Evolutionary conservation across 1,140 invertebrate genomes (phyloP).

Genomic region (Marisa cornuarietis): DNA sequence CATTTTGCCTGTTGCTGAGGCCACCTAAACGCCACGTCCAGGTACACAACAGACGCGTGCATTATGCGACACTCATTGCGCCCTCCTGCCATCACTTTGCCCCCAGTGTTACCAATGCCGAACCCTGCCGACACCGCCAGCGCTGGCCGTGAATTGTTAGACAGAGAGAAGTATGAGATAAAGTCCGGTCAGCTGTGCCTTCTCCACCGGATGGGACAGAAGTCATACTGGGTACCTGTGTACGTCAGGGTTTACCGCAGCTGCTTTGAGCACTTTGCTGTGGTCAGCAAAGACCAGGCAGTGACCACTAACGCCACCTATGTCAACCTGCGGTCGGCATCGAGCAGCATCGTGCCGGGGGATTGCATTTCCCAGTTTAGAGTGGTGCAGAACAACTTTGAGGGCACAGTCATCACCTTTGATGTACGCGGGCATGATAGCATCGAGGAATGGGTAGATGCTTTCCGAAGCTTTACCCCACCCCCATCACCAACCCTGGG

Average conservation of each 20-base stretch:
- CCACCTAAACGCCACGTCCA: too few species aligned
- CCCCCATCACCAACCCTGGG: slow-evolving; percentile 1
- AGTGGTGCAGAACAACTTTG: slow-evolving; percentile 21
- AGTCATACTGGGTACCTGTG: slow-evolving; percentile 10
- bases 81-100: too few species aligned
- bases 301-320: slow-evolving; percentile 12
- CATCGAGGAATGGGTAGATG: slow-evolving; percentile 11
- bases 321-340: slow-evolving; percentile 14
- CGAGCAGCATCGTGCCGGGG: neutral
- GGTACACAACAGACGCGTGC: too few species aligned
- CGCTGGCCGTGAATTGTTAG: too few species aligned
- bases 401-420: slow-evolving; percentile 23
- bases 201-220: slow-evolving; percentile 1
- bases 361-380: slow-evolving; percentile 2
- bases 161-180: slow-evolving; percentile 21
- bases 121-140: too few species aligned
- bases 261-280: slow-evolving; percentile 23
- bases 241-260: slow-evolving; percentile 18
- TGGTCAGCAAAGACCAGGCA: slow-evolving; percentile 21
- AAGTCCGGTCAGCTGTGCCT: slow-evolving; percentile 16
- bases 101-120: too few species aligned
- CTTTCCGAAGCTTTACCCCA: slow-evolving; percentile 5
- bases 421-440: neutral
- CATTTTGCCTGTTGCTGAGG: too few species aligned
- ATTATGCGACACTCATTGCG: too few species aligned